Evolutionary conservation across 2,113 vertebrate genomes (phyloP).

Genomic region (Sakesphorus luctuosus): DNA sequence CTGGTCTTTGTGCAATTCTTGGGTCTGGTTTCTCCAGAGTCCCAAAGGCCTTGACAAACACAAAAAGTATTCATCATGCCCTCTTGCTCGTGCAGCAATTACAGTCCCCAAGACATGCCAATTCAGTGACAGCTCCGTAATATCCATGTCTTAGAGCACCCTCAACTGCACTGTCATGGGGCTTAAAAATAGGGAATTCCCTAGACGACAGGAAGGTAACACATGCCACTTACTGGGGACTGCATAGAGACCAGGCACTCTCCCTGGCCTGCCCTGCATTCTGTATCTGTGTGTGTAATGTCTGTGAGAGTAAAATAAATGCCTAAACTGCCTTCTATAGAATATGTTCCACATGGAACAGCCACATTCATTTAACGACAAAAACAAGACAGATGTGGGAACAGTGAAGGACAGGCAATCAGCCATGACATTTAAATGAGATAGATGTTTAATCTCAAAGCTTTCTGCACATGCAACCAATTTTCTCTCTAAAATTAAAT

Average conservation of each 20-base stretch:
- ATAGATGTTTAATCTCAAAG: not conserved
- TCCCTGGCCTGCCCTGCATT: not conserved
- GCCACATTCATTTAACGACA: not conserved
- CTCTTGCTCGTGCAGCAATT: not conserved
- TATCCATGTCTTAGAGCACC: not conserved
- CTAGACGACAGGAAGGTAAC: not conserved
- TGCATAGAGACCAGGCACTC: not conserved
- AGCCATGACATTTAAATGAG: not conserved
- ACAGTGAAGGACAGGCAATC: not conserved
- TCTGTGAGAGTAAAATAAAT: not conserved
- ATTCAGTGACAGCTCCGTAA: not conserved
- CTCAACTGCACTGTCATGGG: not conserved
- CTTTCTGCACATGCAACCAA: not conserved
- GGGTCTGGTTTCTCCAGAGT: not conserved
- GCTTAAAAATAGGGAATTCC: not conserved
- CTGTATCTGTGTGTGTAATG: rapidly evolving
- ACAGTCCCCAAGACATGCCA: not conserved
- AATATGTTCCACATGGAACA: not conserved
- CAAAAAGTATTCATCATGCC: not conserved
- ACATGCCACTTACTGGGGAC: not conserved
- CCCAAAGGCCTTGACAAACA: not conserved
- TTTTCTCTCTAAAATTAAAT: not conserved
- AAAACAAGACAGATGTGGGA: not conserved
- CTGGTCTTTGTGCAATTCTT: not conserved
- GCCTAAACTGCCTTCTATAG: not conserved